Percentiles rank a stretch among this genome's conserved stretches.
Evolutionary conservation across 2,113 vertebrate species (phyloP).

Genomic region (Peromyscus leucopus): DNA sequence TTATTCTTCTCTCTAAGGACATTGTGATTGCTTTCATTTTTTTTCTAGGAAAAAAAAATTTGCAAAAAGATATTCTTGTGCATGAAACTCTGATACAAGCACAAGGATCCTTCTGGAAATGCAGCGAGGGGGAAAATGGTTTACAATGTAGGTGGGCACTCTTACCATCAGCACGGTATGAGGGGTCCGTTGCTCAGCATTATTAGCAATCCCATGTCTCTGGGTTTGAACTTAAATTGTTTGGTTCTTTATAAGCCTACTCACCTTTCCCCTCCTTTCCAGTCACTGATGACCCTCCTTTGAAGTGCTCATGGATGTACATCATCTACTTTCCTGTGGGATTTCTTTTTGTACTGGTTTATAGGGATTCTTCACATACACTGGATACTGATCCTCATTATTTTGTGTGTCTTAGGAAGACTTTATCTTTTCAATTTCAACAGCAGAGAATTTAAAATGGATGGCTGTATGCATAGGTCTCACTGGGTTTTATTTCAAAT

Average conservation of each 20-base stretch:
- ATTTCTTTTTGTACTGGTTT: neutral
- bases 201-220: neutral
- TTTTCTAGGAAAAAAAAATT: neutral
- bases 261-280: neutral
- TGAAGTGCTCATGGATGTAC: neutral
- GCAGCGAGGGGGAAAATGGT: neutral
- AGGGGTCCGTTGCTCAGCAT: neutral
- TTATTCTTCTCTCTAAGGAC: neutral
- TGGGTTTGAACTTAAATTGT: neutral
- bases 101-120: neutral
- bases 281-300: neutral
- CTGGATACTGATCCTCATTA: neutral
- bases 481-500: neutral
- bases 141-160: neutral
- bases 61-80: neutral
- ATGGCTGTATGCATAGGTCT: neutral
- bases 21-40: neutral
- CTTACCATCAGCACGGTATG: neutral
- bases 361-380: neutral
- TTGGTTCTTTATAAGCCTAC: neutral
- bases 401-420: neutral
- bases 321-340: neutral
- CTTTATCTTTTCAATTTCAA: neutral
- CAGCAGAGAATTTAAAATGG: neutral
- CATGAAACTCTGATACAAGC: neutral